Base-by-base conservation (phyloP, 2,113 vertebrate genomes). In the Rhinichthys klamathensis region DNA sequence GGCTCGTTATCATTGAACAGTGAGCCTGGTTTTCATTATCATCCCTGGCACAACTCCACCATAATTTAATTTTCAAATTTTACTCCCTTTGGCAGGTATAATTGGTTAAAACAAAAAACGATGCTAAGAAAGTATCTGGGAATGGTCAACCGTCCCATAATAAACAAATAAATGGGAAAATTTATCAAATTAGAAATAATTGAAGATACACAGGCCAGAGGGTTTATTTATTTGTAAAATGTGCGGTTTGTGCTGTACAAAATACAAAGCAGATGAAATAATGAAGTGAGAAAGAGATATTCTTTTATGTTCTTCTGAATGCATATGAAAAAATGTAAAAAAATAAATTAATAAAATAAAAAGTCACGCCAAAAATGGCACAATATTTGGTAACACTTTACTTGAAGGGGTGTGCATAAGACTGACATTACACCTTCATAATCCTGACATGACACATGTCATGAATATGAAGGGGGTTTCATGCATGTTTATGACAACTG, bases 61-160 rank as follows among this genome's bases (percentile, higher is more conserved):
- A 35, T 41, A 69, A 70, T 85, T 69, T 67, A 46, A 44, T 85
- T 85, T 67, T 70, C 12, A 51, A 21, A 32, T 25, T 41, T 70
- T 13, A 27, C 35, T 56, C 32, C 44, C 23, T 21, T 54, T 79
- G 21, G 30, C 60, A 56, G 56, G 44, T 83, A 21, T 83, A 74
- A 21, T 5, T 65, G 51, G 27, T 79, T 25, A 85, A 60, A 79
- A 51, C 16, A 76, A 76, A 54, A 51, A 61, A 15, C 13, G 6
- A 60, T 11, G 63, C 27, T 70, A 30, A 77, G n/a, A 76, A 65
- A 30, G 72, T 46, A 41, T 30, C 38, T 75, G 21, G 35, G 46
- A 63, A 61, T 21, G n/a, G 41, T 49, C 60, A 51, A 7, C 73
- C 25, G 12, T 76, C 25, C 46, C 49, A 30, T 76, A 51, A 21